Base-by-base conservation (phyloP, 2,113 vertebrate genomes). In the Hippocampus zosterae region DNA sequence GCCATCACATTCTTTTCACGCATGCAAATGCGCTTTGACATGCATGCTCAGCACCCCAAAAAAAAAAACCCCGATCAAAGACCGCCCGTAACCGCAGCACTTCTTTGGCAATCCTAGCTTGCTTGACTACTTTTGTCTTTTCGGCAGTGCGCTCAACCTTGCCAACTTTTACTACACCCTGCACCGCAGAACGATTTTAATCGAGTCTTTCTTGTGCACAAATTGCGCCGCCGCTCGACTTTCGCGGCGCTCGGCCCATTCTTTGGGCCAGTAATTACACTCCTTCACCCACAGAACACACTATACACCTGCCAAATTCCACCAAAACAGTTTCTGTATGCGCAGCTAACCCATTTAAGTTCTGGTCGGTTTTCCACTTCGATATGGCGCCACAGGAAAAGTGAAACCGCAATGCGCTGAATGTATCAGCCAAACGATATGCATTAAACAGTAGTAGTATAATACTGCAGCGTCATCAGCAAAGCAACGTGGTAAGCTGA, bases 201-300 rank as follows among this genome's bases (percentile, higher is more conserved):
- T 60, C 27, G 12, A 57, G 25, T 12, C 55, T 37, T 57, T 46
- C n/a, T 60, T 65, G 75, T 56, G 72, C 70, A 74, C 77, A 81
- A 76, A 76, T 75, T 78, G 67, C 67, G 75, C 72, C 40, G 73
- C 74, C 67, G 84, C 76, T 46, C 70, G 76, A 75, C 70, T 71
- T 76, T 75, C 68, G 65, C 76, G 72, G 65, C 72, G 77, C 66
- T 72, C 72, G 21, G 77, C 70, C 70, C 72, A 84, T 87, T 87
- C 81, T 79, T 75, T 81, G 81, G 75, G 59, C 81, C 57, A 76
- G 81, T 88, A 88, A 89, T 89, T 88, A 88, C 74, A 76, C 85
- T 69, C 79, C 83, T 87, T 86, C 18, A 40, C 29, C 33, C 60
- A 5, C 18, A 62, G 8, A 40, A 62, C 18, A 87, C 83, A 79